These are phyloP conservation scores for Plagodis pulveraria DNA, from an alignment of 2,888 invertebrate genomes.

Conservation along the genomic window DNA sequence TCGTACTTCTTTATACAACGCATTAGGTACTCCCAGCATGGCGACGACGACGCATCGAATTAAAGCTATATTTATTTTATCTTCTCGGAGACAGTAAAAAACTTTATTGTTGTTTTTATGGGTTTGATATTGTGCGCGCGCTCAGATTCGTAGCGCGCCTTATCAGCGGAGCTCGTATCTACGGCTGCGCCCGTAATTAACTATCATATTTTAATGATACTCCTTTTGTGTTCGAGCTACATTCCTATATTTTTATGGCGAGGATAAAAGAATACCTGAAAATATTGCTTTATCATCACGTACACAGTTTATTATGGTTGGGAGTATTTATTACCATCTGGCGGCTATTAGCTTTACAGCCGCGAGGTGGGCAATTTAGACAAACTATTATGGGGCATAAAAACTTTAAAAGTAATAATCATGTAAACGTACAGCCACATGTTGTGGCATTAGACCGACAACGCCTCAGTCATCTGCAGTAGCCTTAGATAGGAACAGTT, in stretches of 20 bases:
- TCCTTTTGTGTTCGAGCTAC: conserved; percentile 20
- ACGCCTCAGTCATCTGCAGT: conserved; percentile 49
- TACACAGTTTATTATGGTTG: conserved; percentile 27
- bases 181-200: conserved; percentile 33
- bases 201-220: conserved; percentile 37
- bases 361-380: conserved; percentile 32
- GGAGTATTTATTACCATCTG: conserved; percentile 35
- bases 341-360: conserved; percentile 27
- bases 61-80: conserved; percentile 70
- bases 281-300: conserved; percentile 30
- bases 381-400: conserved; percentile 40
- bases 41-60: conserved; percentile 48
- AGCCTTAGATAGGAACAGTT: conserved; percentile 55
- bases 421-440: conserved; percentile 34
- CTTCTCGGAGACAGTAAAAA: conserved; percentile 62
- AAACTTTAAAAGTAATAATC: conserved; percentile 44
- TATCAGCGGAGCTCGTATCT: conserved; percentile 34
- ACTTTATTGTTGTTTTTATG: conserved; percentile 74
- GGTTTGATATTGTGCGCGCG: conserved; percentile 55
- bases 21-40: conserved; percentile 31
- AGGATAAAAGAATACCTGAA: conserved; percentile 16
- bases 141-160: conserved; percentile 50
- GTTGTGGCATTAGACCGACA: conserved; percentile 36
- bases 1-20: conserved; percentile 22
- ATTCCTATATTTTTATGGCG: conserved; percentile 29